Base-by-base conservation (phyloP, 2,888 invertebrate genomes). In the Prosopocoilus inquinatus region DNA sequence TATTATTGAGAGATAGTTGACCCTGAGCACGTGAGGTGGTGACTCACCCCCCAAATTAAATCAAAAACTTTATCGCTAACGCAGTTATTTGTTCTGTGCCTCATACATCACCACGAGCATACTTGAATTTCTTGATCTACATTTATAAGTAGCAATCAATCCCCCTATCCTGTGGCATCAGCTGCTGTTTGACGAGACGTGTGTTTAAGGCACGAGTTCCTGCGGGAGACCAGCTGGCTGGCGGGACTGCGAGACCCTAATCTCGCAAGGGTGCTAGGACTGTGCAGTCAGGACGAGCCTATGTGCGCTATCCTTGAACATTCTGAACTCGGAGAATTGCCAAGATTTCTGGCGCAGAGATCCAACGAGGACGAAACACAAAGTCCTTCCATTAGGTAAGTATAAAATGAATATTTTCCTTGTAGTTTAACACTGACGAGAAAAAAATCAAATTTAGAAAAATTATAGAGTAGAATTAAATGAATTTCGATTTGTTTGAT, bases 291-390 rank as follows among this genome's bases (percentile, higher is more conserved):
- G 60, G 89, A 91, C 65, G 92, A 93, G 70, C 93, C 94, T 4
- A 87, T 91, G 70, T 90, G 91, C 75, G 90, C 93, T 65, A 86
- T 94, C n/a, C 86, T 93, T 67, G 94, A 94, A 76, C 92, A 93
- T 75, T 90, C 92, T 72, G 90, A 91, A 73, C 87, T 89, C 61
- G 92, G 92, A 20, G 93, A 93, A 72, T 82, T 95, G 58, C 88
- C 91, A 62, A 85, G 82, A 75, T 92, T 85, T 78, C 64, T 78
- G 20, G 68, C 72, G 39, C 71, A 75, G 54, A 65, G 74, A 54
- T 73, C 71, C 47, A 67, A 69, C 52, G 78, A 76, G 39, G 77
- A 81, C 75, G 80, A 82, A 75, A 78, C 80, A 60, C 74, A 76
- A 45, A 70, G 71, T 36, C 75, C 77, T 16, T 70, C 76, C 13